phyloP scores from a whole-genome alignment of 37 sponge, comb jelly and placozoan species.

The Spongilla lacustris region DNA sequence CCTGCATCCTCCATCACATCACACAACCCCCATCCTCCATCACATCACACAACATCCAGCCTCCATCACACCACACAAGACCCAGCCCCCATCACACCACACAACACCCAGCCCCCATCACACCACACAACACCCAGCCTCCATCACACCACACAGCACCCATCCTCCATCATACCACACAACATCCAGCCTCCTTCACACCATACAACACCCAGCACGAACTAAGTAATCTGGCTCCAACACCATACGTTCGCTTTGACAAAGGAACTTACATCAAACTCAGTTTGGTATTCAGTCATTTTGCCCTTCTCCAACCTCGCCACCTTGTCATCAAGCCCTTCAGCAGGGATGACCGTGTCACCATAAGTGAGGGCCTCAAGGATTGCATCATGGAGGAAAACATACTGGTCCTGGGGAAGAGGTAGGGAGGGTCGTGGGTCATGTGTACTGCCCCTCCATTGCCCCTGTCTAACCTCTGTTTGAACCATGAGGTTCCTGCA shows the following conservation, averaged over 20 bases:
- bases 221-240: too few relatives aligned
- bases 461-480: conserved; percentile 69
- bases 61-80: background rate
- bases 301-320: conserved; percentile 37
- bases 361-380: conserved; percentile 79
- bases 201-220: background rate
- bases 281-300: conserved; percentile 60
- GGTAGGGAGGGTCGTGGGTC: background rate
- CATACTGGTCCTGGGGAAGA: conserved; percentile 75
- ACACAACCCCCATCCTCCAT: too few relatives aligned
- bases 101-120: background rate
- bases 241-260: too few relatives aligned
- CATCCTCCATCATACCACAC: background rate
- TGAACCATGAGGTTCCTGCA: conserved; percentile 91
- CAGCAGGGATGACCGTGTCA: conserved; percentile 66
- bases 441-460: background rate
- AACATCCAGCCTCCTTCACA: background rate
- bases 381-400: conserved; percentile 95
- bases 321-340: conserved; percentile 42
- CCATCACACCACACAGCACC: background rate
- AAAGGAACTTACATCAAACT: conserved; percentile 58
- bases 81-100: too few relatives aligned
- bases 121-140: background rate
- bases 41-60: background rate
- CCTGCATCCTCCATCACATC: too few relatives aligned